Percentiles rank a stretch among this genome's conserved stretches.
Evolutionary conservation across 2,888 invertebrate species (phyloP).

Genomic region (Caenorhabditis zanzibari): DNA sequence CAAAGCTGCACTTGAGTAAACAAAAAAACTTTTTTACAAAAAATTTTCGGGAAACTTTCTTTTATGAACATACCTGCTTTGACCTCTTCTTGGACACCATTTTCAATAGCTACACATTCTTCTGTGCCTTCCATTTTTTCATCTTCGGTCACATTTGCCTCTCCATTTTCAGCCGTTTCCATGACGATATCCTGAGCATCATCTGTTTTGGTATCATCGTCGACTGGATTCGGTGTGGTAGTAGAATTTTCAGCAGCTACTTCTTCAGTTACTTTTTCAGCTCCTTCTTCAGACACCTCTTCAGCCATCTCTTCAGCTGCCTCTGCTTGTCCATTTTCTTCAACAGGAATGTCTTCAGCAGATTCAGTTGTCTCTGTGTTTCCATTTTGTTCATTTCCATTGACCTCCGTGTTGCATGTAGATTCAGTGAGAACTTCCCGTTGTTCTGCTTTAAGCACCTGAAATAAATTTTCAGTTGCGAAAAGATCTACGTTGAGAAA

Average conservation of each 20-base stretch:
- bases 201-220: constrained; percentile 31
- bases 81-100: not conserved
- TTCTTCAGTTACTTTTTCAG: not conserved
- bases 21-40: too few species aligned
- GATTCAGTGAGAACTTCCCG: constrained; percentile 18
- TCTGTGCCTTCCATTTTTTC: constrained; percentile 14
- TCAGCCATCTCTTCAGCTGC: not conserved
- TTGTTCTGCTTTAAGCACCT: constrained; percentile 53
- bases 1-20: too few species aligned
- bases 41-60: too few species aligned
- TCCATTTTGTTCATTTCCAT: constrained; percentile 24
- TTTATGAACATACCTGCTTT: constrained; percentile 1
- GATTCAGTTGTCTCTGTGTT: not conserved
- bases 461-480: not conserved
- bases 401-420: constrained; percentile 1
- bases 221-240: not conserved
- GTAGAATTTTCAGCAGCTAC: not conserved
- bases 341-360: constrained; percentile 32
- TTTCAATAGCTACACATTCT: not conserved
- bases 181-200: constrained; percentile 11
- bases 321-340: not conserved
- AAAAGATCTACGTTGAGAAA: not conserved
- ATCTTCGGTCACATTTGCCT: not conserved
- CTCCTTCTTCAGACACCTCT: not conserved
- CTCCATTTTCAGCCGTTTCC: constrained; percentile 17